Evolutionary conservation across 1,140 invertebrate species (phyloP).

Genomic region (Bombyx mori): DNA sequence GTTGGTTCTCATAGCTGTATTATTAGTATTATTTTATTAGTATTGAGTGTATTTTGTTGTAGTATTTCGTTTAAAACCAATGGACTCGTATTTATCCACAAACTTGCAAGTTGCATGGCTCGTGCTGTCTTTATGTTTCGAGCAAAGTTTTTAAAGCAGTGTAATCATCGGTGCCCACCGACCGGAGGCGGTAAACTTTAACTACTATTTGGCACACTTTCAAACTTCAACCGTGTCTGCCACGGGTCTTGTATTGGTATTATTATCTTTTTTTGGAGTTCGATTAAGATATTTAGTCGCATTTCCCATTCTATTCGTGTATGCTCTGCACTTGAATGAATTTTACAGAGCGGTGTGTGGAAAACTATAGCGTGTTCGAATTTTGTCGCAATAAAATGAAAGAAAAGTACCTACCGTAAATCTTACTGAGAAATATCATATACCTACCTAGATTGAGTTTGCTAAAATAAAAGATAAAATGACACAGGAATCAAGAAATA

Average conservation of each 20-base stretch:
- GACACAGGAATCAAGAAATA: slow-evolving; percentile 8
- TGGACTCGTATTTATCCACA: too few relatives aligned
- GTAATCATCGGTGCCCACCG: slow-evolving; percentile 28
- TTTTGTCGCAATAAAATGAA: too few relatives aligned
- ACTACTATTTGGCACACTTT: slow-evolving; percentile 46
- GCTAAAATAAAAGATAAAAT: too few relatives aligned
- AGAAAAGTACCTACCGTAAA: not conserved
- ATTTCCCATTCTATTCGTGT: slow-evolving; percentile 28
- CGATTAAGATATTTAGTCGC: slow-evolving; percentile 37
- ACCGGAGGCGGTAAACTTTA: slow-evolving; percentile 34
- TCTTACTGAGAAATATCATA: not conserved
- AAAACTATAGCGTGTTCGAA: not conserved
- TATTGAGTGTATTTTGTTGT: too few relatives aligned
- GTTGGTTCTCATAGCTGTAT: too few relatives aligned
- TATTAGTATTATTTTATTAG: too few relatives aligned
- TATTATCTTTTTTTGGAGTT: slow-evolving; percentile 29
- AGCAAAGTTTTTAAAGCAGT: slow-evolving; percentile 26
- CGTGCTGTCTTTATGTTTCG: slow-evolving; percentile 2
- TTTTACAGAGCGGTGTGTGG: not conserved
- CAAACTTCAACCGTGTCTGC: slow-evolving; percentile 27
- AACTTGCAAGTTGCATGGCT: not conserved
- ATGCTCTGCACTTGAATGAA: slow-evolving; percentile 1
- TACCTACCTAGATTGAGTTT: not conserved
- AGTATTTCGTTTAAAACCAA: too few relatives aligned
- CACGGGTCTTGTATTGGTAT: slow-evolving; percentile 14